Conservation (phyloP, 1,140 invertebrate genomes). For the Anoplophora glabripennis region DNA sequence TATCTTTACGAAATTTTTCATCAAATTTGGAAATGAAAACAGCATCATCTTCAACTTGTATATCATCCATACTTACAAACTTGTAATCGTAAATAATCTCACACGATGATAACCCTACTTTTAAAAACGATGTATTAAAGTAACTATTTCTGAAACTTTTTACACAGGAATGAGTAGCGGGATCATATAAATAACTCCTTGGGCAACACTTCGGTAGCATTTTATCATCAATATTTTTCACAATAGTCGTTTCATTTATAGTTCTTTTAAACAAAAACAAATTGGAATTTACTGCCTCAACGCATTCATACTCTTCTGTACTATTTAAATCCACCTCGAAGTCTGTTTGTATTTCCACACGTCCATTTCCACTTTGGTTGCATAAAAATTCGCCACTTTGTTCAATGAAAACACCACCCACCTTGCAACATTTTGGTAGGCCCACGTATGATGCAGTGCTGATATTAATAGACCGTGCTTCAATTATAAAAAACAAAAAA, state of each 20-base stretch:
- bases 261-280: background rate
- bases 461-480: too few relatives aligned
- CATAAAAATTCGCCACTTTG: background rate
- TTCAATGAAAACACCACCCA: too few relatives aligned
- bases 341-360: background rate
- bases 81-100: slow-evolving; percentile 14
- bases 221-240: too few relatives aligned
- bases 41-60: background rate
- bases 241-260: background rate
- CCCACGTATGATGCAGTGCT: too few relatives aligned
- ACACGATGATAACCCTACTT: slow-evolving; percentile 25
- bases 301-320: background rate
- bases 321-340: background rate
- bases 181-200: slow-evolving; percentile 15
- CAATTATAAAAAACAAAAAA: too few relatives aligned
- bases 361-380: background rate
- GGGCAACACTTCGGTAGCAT: slow-evolving; percentile 28
- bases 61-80: slow-evolving; percentile 7
- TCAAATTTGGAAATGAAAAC: background rate
- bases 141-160: background rate
- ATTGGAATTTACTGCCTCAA: background rate
- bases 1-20: background rate
- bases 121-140: slow-evolving; percentile 4
- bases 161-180: slow-evolving; percentile 8
- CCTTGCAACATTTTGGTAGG: too few relatives aligned